Evolutionary conservation across 2,113 vertebrate genomes (phyloP), one percentile per base, ranked within the genome.

Genomic region (Cettia cetti): DNA sequence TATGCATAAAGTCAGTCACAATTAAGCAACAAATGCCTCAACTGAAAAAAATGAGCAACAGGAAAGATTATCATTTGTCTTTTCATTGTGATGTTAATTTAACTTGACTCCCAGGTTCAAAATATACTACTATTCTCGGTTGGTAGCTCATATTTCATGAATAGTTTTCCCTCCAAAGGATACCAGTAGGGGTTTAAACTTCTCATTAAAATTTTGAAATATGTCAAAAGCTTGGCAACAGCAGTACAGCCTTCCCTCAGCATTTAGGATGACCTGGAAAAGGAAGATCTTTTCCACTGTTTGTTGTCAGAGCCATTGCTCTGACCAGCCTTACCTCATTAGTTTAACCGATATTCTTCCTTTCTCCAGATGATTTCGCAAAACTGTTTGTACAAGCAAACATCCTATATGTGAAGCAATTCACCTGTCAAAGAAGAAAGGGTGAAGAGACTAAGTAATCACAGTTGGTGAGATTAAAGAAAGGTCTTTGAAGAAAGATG

Each of bases 191-290:
- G 56, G 27, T 65, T 92, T 89, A 93, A 89, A 90, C 54, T 80
- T 94, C 93, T 90, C 66, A 31, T 39, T 82, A 57, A 42, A 84
- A 61, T 92, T 92, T 35, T 86, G 78, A 95, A 92, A 92, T 61
- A 94, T 49, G 60, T 56, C 33, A 70, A 68, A 53, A 63, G 49
- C 64, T 94, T 84, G 80, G 45, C 78, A 89, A 61, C 21, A 78
- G 49, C 60, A 35, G 8, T 28, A 44, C 13, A 60, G 24, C 9
- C 21, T 13, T 2, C 16, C 35, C 56, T 82, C 82, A 91, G 61
- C 39, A 68, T 72, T 77, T 63, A 61, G 77, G 37, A 88, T 75
- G 79, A 64, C 66, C 52, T 68, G 52, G 45, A 71, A 75, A 82
- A 88, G 60, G 61, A 53, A 80, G 39, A 91, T 23, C 54, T 88